These are phyloP conservation scores for Irena cyanogastra DNA, from an alignment of 2,113 vertebrate species.

Conservation along the genomic window DNA sequence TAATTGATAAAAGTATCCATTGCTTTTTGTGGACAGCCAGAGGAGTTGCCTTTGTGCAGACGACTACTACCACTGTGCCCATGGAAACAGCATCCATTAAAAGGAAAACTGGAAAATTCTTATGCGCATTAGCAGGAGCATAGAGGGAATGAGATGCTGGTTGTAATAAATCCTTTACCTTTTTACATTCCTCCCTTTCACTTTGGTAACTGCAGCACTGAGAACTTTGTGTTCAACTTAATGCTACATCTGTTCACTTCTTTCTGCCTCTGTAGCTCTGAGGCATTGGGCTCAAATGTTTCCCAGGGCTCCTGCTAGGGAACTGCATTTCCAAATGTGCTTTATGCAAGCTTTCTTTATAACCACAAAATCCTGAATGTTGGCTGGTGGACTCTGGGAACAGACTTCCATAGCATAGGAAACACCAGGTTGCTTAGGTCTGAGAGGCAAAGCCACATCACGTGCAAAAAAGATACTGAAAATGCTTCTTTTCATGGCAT, in stretches of 20 bases:
- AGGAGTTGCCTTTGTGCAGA: background rate
- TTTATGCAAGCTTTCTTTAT: background rate
- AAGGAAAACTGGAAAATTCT: background rate
- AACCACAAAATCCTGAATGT: background rate
- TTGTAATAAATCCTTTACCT: slow-evolving; percentile 24
- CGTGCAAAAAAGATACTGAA: background rate
- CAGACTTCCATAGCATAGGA: background rate
- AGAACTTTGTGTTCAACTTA: background rate
- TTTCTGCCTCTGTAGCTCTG: background rate
- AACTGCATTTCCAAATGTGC: background rate
- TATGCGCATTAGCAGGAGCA: background rate
- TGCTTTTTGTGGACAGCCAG: background rate
- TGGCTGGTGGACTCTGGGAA: background rate
- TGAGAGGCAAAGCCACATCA: background rate
- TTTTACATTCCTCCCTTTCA: background rate
- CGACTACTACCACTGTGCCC: slow-evolving; percentile 19
- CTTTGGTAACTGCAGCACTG: background rate
- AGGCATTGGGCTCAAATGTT: background rate
- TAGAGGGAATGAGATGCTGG: background rate
- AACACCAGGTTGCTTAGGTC: background rate
- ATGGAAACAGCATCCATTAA: slow-evolving; percentile 47
- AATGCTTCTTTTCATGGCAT: background rate
- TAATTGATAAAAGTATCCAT: background rate
- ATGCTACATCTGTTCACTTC: slow-evolving; percentile 19
- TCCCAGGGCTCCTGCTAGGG: background rate